Percentiles rank a stretch among this genome's conserved stretches.
These are phyloP conservation scores for Chelonia mydas DNA, from an alignment of 2,797 vertebrate species.

Conservation along the genomic window DNA sequence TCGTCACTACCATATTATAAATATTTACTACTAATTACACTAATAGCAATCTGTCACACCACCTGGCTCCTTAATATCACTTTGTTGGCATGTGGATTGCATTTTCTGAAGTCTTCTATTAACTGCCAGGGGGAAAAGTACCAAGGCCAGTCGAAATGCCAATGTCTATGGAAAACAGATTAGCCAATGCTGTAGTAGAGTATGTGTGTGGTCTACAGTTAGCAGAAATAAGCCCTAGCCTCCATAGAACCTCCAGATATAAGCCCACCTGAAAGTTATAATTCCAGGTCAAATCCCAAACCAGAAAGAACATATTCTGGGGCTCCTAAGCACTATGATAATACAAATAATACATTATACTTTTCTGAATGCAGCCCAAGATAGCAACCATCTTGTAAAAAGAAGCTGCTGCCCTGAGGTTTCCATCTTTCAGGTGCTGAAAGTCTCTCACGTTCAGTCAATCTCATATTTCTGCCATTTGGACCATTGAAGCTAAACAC, in stretches of 20 bases:
- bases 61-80: background rate
- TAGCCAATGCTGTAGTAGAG: background rate
- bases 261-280: background rate
- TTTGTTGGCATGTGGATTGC: background rate
- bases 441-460: background rate
- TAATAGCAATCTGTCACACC: background rate
- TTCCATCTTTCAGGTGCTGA: background rate
- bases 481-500: background rate
- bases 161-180: background rate
- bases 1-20: background rate
- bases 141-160: background rate
- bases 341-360: background rate
- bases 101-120: background rate
- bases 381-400: background rate
- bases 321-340: no score
- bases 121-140: background rate
- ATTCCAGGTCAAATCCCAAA: background rate
- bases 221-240: background rate
- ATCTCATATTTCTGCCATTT: background rate
- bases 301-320: no score
- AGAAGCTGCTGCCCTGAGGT: background rate
- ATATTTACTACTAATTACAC: background rate
- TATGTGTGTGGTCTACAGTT: background rate
- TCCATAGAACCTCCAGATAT: background rate
- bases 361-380: background rate